A percentile compares a stretch with the other conserved stretches of the same genome.
phyloP scores from a whole-genome alignment of 1,140 invertebrate genomes.

The Procambarus virginalis region DNA sequence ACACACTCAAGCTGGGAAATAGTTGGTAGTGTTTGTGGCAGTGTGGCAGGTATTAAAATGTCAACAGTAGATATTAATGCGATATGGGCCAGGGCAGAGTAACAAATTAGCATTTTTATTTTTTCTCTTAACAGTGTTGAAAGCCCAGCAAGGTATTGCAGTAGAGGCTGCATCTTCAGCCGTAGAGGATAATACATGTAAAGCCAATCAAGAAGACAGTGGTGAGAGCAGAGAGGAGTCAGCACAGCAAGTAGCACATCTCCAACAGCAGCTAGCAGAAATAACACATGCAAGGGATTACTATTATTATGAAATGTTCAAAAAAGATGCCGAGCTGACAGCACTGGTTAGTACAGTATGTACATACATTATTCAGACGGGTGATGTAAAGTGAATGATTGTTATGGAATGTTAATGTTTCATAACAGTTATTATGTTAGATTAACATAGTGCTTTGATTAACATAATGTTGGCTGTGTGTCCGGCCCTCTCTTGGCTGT shows the following conservation, averaged over 20 bases:
- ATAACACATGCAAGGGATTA: conserved; percentile 58
- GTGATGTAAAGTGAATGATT: too few relatives aligned
- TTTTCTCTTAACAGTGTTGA: conserved; percentile 21
- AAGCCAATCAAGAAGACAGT: neutral
- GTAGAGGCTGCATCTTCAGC: neutral
- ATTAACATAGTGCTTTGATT: too few relatives aligned
- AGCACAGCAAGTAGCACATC: conserved; percentile 6
- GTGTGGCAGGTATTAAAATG: too few relatives aligned
- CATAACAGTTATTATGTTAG: too few relatives aligned
- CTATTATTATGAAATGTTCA: conserved; percentile 57
- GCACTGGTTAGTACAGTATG: conserved; percentile 14
- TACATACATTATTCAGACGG: too few relatives aligned
- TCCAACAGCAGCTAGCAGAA: conserved; percentile 57
- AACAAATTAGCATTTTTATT: neutral
- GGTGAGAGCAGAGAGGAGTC: conserved; percentile 4
- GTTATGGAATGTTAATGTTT: too few relatives aligned
- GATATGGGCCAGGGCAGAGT: neutral
- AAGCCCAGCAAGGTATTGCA: conserved; percentile 48
- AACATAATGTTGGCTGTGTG: too few relatives aligned
- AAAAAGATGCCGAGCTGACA: conserved; percentile 49
- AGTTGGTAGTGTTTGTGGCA: too few relatives aligned
- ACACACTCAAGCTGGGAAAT: too few relatives aligned
- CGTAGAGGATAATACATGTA: neutral
- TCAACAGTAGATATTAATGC: too few relatives aligned
- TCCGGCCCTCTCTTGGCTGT: too few relatives aligned